Percentiles rank a stretch among this genome's conserved stretches.
Evolutionary conservation across 2,113 vertebrate species (phyloP).

Genomic region (Rhea pennata): DNA sequence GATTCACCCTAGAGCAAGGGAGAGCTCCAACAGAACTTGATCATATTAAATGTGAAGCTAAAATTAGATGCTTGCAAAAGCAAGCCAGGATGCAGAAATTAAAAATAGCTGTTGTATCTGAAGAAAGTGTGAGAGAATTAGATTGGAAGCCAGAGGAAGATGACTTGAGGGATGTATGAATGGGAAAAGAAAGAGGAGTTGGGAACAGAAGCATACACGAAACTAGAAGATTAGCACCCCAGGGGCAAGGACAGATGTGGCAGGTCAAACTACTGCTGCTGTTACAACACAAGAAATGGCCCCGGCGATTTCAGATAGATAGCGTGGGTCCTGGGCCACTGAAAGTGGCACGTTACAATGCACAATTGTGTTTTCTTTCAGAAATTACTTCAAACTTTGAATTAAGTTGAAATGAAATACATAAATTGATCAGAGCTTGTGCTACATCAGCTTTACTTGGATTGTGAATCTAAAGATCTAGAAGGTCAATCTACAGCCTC

Average conservation of each 20-base stretch:
- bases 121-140: conserved; percentile 31
- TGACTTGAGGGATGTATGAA: neutral
- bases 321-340: neutral
- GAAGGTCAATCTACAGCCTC: neutral
- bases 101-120: conserved; percentile 54
- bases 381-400: neutral
- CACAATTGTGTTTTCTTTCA: neutral
- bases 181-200: neutral
- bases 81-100: conserved; percentile 29
- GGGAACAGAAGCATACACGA: neutral
- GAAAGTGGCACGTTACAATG: neutral
- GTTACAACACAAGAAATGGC: neutral
- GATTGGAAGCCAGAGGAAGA: conserved; percentile 17
- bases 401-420: neutral
- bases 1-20: neutral
- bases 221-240: neutral
- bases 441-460: neutral
- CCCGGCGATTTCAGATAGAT: neutral
- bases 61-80: conserved; percentile 46
- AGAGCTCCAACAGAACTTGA: conserved; percentile 19
- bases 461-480: neutral
- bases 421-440: neutral
- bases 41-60: conserved; percentile 8
- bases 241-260: neutral
- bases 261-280: neutral